phyloP scores from a whole-genome alignment of 2,113 vertebrate species.

The Callocephalon fimbriatum region DNA sequence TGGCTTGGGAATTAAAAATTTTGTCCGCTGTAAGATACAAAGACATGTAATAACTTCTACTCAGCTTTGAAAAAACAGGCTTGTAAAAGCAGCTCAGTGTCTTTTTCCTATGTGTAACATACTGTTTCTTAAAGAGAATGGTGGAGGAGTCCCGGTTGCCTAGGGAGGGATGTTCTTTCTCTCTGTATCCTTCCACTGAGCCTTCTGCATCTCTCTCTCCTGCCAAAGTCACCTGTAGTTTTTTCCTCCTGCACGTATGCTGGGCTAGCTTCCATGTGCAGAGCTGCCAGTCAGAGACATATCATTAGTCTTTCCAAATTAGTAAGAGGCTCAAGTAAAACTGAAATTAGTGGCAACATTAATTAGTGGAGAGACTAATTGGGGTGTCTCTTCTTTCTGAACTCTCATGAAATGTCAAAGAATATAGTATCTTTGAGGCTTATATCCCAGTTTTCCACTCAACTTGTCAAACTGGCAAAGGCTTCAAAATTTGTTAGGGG shows the following conservation, averaged over 20 bases:
- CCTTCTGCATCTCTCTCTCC: neutral
- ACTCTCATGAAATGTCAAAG: neutral
- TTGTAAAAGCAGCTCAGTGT: neutral
- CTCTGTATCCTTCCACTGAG: neutral
- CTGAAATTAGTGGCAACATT: neutral
- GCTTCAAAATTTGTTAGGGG: neutral
- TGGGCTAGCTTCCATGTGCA: neutral
- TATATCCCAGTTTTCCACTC: neutral
- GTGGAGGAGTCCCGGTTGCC: neutral
- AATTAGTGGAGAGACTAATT: neutral
- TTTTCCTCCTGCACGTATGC: accelerated
- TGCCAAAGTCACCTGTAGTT: neutral
- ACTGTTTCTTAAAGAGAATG: neutral
- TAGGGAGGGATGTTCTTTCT: neutral
- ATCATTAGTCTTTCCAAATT: neutral
- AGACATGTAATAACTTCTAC: neutral
- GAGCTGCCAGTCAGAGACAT: neutral
- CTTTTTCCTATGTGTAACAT: neutral
- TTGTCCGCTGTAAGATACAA: neutral
- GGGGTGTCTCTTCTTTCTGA: neutral
- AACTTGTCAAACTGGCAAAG: neutral
- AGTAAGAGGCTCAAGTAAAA: neutral
- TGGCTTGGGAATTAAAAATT: neutral
- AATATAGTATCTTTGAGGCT: neutral
- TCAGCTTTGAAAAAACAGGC: neutral